Evolutionary conservation across 2,113 vertebrate genomes (phyloP).

Genomic region (Hydrolagus affinis): DNA sequence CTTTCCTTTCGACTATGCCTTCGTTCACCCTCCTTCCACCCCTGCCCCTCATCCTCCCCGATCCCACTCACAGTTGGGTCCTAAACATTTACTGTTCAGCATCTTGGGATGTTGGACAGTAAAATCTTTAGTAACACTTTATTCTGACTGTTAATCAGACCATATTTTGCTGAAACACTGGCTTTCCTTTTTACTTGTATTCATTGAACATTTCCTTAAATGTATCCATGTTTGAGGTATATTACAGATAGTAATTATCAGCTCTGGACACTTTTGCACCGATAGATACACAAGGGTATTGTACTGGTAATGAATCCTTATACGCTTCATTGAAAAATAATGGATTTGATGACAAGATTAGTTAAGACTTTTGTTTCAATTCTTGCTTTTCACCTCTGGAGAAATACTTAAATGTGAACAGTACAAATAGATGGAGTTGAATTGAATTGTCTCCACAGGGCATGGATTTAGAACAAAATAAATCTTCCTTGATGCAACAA

Average conservation of each 20-base stretch:
- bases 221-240: neutral
- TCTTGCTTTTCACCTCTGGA: neutral
- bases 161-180: neutral
- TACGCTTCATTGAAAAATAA: neutral
- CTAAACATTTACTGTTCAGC: no score
- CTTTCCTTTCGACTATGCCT: no score
- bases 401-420: neutral
- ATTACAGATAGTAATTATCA: neutral
- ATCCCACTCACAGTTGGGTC: no score
- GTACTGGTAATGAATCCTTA: neutral
- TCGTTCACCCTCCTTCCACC: no score
- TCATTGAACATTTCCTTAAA: neutral
- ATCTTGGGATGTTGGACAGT: no score
- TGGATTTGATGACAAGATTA: neutral
- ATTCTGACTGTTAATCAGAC: neutral
- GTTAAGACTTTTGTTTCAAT: neutral
- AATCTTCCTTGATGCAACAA: neutral
- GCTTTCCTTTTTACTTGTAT: neutral
- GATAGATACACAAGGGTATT: neutral
- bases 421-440: neutral
- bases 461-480: neutral
- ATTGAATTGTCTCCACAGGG: neutral
- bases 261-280: neutral
- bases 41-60: no score
- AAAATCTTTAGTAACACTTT: neutral